These are phyloP conservation scores for Epinephelus malabaricus DNA, from an alignment of 2,797 vertebrate genomes.

Conservation along the genomic window DNA sequence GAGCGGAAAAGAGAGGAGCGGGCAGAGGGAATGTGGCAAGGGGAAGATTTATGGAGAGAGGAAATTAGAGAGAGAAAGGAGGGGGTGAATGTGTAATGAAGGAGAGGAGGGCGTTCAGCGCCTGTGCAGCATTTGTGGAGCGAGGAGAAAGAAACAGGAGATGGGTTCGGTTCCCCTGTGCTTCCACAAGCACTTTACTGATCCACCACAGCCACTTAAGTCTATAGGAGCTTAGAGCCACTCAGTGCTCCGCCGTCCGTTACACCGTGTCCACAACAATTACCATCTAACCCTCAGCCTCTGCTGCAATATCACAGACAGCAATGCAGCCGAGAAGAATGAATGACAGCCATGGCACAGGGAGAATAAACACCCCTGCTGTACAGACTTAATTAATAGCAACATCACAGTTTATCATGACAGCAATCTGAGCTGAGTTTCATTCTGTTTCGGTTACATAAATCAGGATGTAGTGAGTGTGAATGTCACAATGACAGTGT, in stretches of 20 bases:
- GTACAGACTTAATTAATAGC: conserved; percentile 17
- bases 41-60: conserved; percentile 70
- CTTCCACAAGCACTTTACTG: conserved; percentile 74
- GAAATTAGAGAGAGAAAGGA: conserved; percentile 58
- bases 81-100: conserved; percentile 59
- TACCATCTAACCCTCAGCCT: conserved; percentile 51
- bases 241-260: conserved; percentile 42
- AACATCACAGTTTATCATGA: conserved; percentile 13
- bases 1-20: conserved; percentile 25
- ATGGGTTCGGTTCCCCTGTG: conserved; percentile 60
- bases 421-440: conserved; percentile 2
- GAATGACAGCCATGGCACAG: conserved; percentile 3
- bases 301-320: conserved; percentile 41
- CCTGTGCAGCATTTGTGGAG: conserved; percentile 42
- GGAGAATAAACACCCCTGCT: conserved; percentile 14
- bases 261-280: conserved; percentile 75
- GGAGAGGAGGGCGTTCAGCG: conserved; percentile 33
- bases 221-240: conserved; percentile 54
- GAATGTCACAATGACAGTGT: conserved; percentile 36
- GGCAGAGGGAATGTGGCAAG: conserved; percentile 23
- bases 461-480: conserved; percentile 33
- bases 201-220: conserved; percentile 78
- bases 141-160: conserved; percentile 58
- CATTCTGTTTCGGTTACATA: conserved; percentile 14
- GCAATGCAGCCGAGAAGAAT: not conserved